phyloP scores from a whole-genome alignment of 2,113 vertebrate genomes.

The Dromiciops gliroides region DNA sequence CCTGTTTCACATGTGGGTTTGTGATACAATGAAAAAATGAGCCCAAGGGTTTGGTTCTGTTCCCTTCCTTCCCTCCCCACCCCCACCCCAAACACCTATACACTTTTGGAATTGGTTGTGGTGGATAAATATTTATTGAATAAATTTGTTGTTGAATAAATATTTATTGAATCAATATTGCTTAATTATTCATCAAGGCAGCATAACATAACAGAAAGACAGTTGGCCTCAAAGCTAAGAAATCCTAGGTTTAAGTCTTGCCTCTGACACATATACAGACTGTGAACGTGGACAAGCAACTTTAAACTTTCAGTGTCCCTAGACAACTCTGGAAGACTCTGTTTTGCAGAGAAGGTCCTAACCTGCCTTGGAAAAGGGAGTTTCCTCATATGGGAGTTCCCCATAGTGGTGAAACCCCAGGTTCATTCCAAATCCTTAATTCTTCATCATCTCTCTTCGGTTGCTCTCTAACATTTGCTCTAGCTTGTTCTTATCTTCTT shows the following conservation, averaged over 20 bases:
- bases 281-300: not conserved
- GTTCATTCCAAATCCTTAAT: not conserved
- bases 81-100: not conserved
- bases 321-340: not conserved
- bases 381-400: not conserved
- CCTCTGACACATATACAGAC: not conserved
- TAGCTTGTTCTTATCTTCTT: not conserved
- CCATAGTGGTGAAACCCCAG: not conserved
- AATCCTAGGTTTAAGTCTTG: not conserved
- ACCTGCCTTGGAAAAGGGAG: not conserved
- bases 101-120: not conserved
- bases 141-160: not conserved
- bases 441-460: not conserved
- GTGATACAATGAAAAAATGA: slow-evolving; percentile 27
- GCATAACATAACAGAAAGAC: not conserved
- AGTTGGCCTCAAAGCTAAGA: not conserved
- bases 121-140: not conserved
- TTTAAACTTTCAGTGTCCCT: not conserved
- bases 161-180: not conserved
- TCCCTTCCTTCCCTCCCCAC: not conserved
- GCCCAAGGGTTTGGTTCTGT: not conserved
- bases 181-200: not conserved
- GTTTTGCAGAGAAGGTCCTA: not conserved
- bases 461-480: not conserved
- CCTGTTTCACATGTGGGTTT: slow-evolving; percentile 35